Conservation (phyloP, 2,888 invertebrate species). For the Carterocephalus palaemon region DNA sequence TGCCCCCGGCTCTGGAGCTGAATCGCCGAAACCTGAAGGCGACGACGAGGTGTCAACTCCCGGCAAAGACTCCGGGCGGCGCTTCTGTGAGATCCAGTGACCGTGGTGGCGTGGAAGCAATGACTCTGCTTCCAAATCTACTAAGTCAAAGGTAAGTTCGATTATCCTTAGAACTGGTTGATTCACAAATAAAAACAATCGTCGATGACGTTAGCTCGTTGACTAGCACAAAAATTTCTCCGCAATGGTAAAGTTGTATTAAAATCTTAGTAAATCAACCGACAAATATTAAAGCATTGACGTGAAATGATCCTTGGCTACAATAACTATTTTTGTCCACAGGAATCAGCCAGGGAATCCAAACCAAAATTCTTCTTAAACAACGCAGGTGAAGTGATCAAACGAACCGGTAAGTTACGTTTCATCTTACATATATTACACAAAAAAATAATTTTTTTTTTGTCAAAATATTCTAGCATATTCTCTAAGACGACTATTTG, state of each 20-base stretch:
- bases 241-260: too few species aligned
- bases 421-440: too few species aligned
- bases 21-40: conserved; percentile 61
- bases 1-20: conserved; percentile 53
- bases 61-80: conserved; percentile 73
- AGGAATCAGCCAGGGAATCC: conserved; percentile 71
- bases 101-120: conserved; percentile 79
- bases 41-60: conserved; percentile 63
- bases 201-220: too few species aligned
- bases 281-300: too few species aligned
- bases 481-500: too few species aligned
- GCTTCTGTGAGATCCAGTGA: conserved; percentile 81
- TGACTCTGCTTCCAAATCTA: conserved; percentile 76
- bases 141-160: conserved; percentile 65
- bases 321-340: conserved; percentile 29
- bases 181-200: too few species aligned
- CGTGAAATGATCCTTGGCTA: too few species aligned
- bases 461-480: too few species aligned
- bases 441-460: too few species aligned
- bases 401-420: conserved; percentile 59
- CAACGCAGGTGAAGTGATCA: conserved; percentile 74
- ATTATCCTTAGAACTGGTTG: too few species aligned
- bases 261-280: too few species aligned
- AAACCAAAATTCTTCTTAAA: conserved; percentile 75
- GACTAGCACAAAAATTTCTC: too few species aligned